Base-by-base conservation (phyloP, 2,797 vertebrate genomes). In the Numenius phaeopus region DNA sequence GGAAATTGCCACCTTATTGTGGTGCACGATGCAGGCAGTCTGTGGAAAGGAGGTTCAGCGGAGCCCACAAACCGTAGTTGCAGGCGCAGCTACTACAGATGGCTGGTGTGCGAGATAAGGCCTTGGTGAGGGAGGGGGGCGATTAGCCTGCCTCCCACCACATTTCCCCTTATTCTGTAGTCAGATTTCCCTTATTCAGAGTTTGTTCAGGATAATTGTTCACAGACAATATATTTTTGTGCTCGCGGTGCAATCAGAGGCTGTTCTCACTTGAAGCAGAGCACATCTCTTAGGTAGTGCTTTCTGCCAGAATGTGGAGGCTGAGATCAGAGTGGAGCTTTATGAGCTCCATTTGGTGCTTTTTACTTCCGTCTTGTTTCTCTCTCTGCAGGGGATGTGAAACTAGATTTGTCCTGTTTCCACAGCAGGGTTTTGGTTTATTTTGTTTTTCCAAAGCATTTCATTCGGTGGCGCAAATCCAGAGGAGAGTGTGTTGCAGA, bases 381-480 rank as follows among this genome's bases (percentile, higher is more conserved):
- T 98, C 26, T 97, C 93, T 98, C 85, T 94, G 86, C 84, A 96
- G 94, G 86, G 96, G 97, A 98, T 96, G 94, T 96, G 94, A 97
- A 97, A 97, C 91, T 97, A 94, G 94, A 95, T 97, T 97, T 97
- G 97, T 97, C 96, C 91, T 97, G 89, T 97, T 97, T 98, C 95
- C 96, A 77, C 81, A 98, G 97, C 96, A 95, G 98, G 97, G 97
- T 98, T 98, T 97, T 96, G 73, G 93, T 97, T 98, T 97, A 95
- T 97, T 97, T 98, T 98, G 91, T 96, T 98, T 98, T 97, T 97
- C 97, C 91, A 86, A 97, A 96, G 96, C 97, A 94, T 97, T 98
- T 98, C 95, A 98, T 97, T 97, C 10, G 86, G 81, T 97, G 95
- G 97, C 97, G 55, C 81, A 94, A 96, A 97, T 98, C 97, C 95